Base-by-base conservation (phyloP, 2,888 invertebrate species). In the Eupithecia insigniata region DNA sequence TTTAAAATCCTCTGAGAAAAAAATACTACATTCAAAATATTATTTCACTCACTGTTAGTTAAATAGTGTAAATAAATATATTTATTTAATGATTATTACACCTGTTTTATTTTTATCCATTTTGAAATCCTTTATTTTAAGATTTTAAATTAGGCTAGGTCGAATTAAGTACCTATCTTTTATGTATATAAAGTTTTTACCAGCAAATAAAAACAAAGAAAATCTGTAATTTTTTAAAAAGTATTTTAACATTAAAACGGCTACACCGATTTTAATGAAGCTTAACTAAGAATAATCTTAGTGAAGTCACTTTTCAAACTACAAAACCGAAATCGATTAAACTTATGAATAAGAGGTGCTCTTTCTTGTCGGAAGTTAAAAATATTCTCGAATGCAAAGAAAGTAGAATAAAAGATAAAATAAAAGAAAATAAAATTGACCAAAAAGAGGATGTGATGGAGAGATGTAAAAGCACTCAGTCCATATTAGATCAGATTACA, bases 11-110 rank as follows among this genome's bases (percentile, higher is more conserved):
- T 22, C 3, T 10, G 22, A 51, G 43, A 51, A 51, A 22, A 51
- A 22, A 3, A 51, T 55, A 55, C 55, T 26, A 26, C 4, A 26
- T 55, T 26, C 26, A 12, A 55, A 55, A 62, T 62, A 62, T 62
- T n/a, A 62, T 62, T 62, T 62, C 34, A 34, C 32, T 62, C 34
- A 62, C 61, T 64, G 64, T 64, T 64, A 36, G 14, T 26, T 39
- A 64, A 62, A 84, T 78, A 78, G 67, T 94, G 93, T 94, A 94
- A 92, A 94, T 94, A 94, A 93, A 93, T 92, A 94, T 93, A 93
- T 94, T 93, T 94, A 94, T 94, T 93, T 93, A 92, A 93, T 87
- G 89, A 92, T 90, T 91, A 89, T 72, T 68, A 70, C 16, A 72
- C 79, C 80, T 84, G 85, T 92, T 91, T 92, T 76, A 90, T 87